Evolutionary conservation across 2,888 invertebrate genomes (phyloP).

Genomic region (Congeria kusceri): DNA sequence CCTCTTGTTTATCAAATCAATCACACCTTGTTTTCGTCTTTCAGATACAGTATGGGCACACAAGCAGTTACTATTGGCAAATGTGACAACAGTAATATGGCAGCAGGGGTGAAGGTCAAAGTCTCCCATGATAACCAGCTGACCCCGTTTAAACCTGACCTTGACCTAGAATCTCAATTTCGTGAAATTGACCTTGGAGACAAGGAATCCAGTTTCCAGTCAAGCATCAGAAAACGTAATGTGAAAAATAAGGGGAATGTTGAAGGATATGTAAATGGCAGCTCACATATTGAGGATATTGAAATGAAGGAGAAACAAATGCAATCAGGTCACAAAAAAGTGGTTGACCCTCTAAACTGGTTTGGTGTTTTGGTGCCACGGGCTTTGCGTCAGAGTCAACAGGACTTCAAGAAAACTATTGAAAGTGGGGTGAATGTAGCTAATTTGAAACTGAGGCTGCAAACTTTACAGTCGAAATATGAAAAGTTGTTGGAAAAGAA

Average conservation of each 20-base stretch:
- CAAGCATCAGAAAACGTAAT: conserved; percentile 52
- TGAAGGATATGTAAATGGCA: conserved; percentile 4
- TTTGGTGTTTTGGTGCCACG: conserved; percentile 95
- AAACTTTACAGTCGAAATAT: conserved; percentile 31
- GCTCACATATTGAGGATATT: conserved; percentile 21
- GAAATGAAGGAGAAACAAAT: conserved; percentile 10
- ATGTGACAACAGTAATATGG: conserved; percentile 71
- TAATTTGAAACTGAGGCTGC: conserved; percentile 47
- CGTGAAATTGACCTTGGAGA: background rate
- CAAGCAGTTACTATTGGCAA: conserved; percentile 73
- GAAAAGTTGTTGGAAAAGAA: conserved; percentile 25
- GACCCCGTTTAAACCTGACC: conserved; percentile 25
- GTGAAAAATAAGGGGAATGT: conserved; percentile 25
- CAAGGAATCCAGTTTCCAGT: conserved; percentile 9
- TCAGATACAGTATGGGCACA: conserved; percentile 76
- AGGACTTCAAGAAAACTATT: conserved; percentile 88
- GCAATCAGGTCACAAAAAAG: conserved; percentile 10
- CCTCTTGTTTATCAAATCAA: background rate
- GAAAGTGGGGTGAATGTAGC: conserved; percentile 62
- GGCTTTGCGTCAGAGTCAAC: conserved; percentile 91
- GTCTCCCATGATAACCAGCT: conserved; percentile 36
- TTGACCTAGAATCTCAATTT: conserved; percentile 16
- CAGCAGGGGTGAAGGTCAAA: conserved; percentile 63
- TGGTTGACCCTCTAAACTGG: conserved; percentile 91
- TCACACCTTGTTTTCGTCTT: background rate